Conservation (phyloP, 1,140 invertebrate genomes). For the Olivierus martensii region DNA sequence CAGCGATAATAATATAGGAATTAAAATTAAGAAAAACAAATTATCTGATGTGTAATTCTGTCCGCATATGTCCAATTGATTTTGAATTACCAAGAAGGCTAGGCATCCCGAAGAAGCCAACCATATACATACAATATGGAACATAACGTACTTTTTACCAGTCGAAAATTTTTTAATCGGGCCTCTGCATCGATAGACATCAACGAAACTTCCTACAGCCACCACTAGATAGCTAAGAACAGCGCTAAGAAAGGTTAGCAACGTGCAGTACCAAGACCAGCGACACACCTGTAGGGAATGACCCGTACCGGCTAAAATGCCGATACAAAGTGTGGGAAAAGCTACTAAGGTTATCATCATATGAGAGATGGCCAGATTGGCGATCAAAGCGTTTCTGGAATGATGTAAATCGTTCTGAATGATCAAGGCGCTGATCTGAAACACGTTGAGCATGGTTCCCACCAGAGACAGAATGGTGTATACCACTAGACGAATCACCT, state of each 20-base stretch:
- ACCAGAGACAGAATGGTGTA: constrained; percentile 15
- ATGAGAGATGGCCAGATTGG: constrained; percentile 58
- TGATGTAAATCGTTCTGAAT: constrained; percentile 15
- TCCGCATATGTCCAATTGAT: constrained; percentile 11
- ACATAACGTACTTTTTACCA: constrained; percentile 8
- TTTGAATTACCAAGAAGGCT: constrained; percentile 7
- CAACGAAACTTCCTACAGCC: neutral
- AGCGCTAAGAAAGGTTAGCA: constrained; percentile 46
- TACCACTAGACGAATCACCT: constrained; percentile 8
- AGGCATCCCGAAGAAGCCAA: neutral
- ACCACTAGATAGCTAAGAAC: constrained; percentile 5
- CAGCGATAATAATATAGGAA: constrained; percentile 6
- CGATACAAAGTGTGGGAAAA: constrained; percentile 50
- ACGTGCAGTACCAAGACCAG: constrained; percentile 48
- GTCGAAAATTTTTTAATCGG: neutral
- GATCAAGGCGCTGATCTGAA: constrained; percentile 18
- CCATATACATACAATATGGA: constrained; percentile 6
- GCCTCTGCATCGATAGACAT: constrained; percentile 1
- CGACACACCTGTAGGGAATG: constrained; percentile 44
- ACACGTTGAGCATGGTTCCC: constrained; percentile 18
- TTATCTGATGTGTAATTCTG: constrained; percentile 7
- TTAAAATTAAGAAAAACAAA: constrained; percentile 12
- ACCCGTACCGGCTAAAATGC: constrained; percentile 43
- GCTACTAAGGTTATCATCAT: constrained; percentile 53
- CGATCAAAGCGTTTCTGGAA: constrained; percentile 57